phyloP scores from a whole-genome alignment of 2,797 vertebrate genomes.

The Acridotheres tristis region DNA sequence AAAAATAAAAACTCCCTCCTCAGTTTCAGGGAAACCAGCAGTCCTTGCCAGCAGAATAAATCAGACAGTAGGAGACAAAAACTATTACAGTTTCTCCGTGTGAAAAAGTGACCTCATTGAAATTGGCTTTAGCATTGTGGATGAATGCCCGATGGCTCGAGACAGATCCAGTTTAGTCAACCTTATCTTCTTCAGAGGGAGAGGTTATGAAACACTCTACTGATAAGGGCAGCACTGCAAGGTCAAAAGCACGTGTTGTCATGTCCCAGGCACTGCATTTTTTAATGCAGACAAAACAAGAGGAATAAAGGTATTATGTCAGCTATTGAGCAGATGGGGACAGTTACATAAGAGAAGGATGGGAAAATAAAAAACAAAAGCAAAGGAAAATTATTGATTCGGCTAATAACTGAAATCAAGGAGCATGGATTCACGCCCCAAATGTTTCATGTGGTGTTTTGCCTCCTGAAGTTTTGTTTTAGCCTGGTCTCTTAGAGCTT shows the following conservation, averaged over 20 bases:
- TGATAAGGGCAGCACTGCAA: slow-evolving; percentile 42
- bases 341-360: background rate
- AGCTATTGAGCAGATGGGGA: background rate
- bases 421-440: background rate
- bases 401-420: background rate
- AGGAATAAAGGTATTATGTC: background rate
- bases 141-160: slow-evolving; percentile 54
- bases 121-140: slow-evolving; percentile 58
- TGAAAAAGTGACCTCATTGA: slow-evolving; percentile 61
- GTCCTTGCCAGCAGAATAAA: slow-evolving; percentile 65
- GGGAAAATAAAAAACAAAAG: background rate
- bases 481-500: background rate
- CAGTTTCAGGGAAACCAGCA: slow-evolving; percentile 30
- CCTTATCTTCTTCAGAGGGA: slow-evolving; percentile 43
- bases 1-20: background rate
- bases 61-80: slow-evolving; percentile 69
- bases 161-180: slow-evolving; percentile 64
- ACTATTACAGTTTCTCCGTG: slow-evolving; percentile 40
- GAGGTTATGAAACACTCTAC: slow-evolving; percentile 46
- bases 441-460: background rate
- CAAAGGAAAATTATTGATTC: background rate
- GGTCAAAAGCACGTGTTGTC: slow-evolving; percentile 9
- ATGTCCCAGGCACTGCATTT: background rate
- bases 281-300: background rate
- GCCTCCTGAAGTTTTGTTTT: background rate